phyloP scores from a whole-genome alignment of 2,113 vertebrate species.

The Phalacrocorax pelagicus region DNA sequence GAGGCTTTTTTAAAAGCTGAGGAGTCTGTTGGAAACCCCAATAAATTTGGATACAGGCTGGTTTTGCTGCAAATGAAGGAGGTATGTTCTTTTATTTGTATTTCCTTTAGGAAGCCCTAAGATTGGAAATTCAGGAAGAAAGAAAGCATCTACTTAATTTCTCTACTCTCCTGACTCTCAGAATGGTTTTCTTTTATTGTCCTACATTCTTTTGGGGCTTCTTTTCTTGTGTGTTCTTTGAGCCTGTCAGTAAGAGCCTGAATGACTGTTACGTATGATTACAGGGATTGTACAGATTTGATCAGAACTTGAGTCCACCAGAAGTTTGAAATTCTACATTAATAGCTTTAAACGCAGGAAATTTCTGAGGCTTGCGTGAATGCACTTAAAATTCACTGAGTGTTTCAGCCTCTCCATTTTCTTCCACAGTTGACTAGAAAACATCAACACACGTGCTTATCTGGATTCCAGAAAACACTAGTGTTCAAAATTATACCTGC shows the following conservation, averaged over 20 bases:
- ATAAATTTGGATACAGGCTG: not conserved
- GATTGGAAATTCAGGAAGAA: not conserved
- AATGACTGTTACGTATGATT: not conserved
- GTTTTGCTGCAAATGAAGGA: not conserved
- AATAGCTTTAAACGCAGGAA: not conserved
- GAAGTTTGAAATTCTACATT: not conserved
- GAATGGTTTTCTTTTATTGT: not conserved
- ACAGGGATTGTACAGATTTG: not conserved
- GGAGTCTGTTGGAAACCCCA: not conserved
- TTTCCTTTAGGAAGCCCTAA: not conserved
- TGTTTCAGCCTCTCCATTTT: not conserved
- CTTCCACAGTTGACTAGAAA: not conserved
- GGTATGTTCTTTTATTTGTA: not conserved
- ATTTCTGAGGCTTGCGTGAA: not conserved
- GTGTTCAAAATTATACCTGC: not conserved
- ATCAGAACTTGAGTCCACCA: not conserved
- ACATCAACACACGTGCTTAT: not conserved
- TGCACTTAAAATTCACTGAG: not conserved
- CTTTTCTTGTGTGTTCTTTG: not conserved
- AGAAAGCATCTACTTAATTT: not conserved
- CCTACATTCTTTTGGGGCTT: not conserved
- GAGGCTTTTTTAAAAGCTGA: not conserved
- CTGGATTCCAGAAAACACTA: not conserved
- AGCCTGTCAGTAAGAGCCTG: not conserved
- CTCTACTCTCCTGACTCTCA: not conserved